These are phyloP conservation scores for Agonum fuliginosum DNA, from an alignment of 2,888 invertebrate genomes.

Conservation along the genomic window DNA sequence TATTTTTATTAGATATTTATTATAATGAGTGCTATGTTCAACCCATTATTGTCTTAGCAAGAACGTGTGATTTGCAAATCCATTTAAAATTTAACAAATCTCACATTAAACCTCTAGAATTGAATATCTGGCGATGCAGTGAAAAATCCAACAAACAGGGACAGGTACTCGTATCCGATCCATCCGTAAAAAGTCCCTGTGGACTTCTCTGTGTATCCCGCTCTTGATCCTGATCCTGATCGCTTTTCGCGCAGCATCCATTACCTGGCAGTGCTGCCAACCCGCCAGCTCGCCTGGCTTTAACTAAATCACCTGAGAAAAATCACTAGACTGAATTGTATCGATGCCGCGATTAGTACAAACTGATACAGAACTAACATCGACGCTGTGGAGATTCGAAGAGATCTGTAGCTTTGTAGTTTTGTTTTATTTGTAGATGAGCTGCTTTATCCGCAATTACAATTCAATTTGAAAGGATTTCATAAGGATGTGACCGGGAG, in stretches of 20 bases:
- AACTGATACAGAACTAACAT: neutral
- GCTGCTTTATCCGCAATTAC: neutral
- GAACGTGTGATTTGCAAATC: no score
- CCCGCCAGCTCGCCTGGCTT: conserved; percentile 1
- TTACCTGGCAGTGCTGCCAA: neutral
- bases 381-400: neutral
- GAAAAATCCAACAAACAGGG: neutral
- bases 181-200: neutral
- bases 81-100: no score
- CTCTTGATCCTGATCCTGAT: conserved; percentile 23
- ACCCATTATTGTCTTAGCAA: no score
- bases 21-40: no score
- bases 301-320: conserved; percentile 51
- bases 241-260: conserved; percentile 21
- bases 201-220: neutral
- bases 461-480: neutral
- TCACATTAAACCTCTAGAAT: no score
- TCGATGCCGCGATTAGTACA: conserved; percentile 22
- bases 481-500: neutral
- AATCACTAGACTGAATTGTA: conserved; percentile 38
- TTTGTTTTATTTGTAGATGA: neutral
- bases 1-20: no score
- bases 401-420: no score
- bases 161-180: neutral
- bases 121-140: neutral